Evolutionary conservation across 2,888 invertebrate species (phyloP).

Genomic region (Strigamia maritima): DNA sequence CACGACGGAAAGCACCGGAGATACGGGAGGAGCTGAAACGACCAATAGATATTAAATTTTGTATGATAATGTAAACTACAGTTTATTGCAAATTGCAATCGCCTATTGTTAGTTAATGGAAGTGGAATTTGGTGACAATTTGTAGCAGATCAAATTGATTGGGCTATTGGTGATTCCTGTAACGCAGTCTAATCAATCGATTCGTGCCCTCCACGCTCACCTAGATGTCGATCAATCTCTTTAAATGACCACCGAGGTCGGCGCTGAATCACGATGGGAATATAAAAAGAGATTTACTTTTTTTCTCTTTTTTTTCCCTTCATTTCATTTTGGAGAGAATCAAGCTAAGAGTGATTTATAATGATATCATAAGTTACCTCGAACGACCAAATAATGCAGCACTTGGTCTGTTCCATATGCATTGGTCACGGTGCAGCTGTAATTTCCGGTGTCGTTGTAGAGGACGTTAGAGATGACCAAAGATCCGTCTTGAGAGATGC

Average conservation of each 20-base stretch:
- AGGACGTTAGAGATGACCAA: conserved; percentile 38
- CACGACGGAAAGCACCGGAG: conserved; percentile 39
- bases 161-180: not conserved
- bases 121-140: not conserved
- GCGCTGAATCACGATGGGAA: not conserved
- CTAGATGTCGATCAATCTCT: conserved; percentile 5
- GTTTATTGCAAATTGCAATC: not conserved
- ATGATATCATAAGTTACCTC: conserved; percentile 39
- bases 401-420: conserved; percentile 42
- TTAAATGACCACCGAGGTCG: conserved; percentile 15
- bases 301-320: not conserved
- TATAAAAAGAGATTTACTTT: not conserved
- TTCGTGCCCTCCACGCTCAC: not conserved
- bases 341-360: not conserved
- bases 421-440: conserved; percentile 40
- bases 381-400: conserved; percentile 40
- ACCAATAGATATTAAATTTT: conserved; percentile 9
- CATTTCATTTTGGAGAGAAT: conserved; percentile 1
- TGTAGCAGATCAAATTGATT: not conserved
- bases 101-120: not conserved
- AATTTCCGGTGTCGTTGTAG: conserved; percentile 41
- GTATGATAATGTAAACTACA: not conserved
- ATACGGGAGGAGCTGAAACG: conserved; percentile 41
- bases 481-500: conserved; percentile 40
- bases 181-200: conserved; percentile 5